Evolutionary conservation across 2,888 invertebrate species (phyloP), one percentile per base, ranked within the genome.

Genomic region (Drosophila siamana): DNA sequence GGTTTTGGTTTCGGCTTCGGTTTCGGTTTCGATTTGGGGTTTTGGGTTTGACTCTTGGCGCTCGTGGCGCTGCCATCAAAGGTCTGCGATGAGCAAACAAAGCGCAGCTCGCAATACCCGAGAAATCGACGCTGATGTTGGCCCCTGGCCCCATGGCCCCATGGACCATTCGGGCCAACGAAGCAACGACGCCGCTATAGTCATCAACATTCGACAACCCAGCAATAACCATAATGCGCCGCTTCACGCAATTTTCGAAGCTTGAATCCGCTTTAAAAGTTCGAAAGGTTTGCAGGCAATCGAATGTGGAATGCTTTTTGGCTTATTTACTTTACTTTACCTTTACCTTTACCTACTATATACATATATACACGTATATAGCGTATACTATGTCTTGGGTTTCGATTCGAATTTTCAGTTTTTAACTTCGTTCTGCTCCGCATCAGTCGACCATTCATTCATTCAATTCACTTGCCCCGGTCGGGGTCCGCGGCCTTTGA

Each of bases 211-310:
- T 70, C 60, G 56, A 57, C 47, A 55, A 36, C 41, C 60, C 41
- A 50, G 73, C 69, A 69, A 85, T 79, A 78, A 70, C 60, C 78
- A 80, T 82, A 82, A 85, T 82, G 70, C 80, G 59, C 59, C 62
- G 72, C 85, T 84, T 84, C 82, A 85, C 83, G 80, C 82, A 85
- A 78, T 80, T 78, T 85, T 67, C 47, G 68, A 70, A 44, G 70
- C 78, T 70, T 54, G 69, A 71, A 64, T 75, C 76, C 71, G 71
- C 57, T 61, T 47, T 50, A 51, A 72, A 73, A 78, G 84, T 75
- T 80, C 81, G 81, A 84, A 81, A 78, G 78, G 84, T 81, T 84
- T 59, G 43, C 60, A 47, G 72, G 33, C 76, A 77, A 76, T 78
- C 78, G 78, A 74, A 82, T 73, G 59, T 67, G 75, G 71, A 69